Evolutionary conservation across 2,888 invertebrate species (phyloP).

Genomic region (Synanthedon formicaeformis): DNA sequence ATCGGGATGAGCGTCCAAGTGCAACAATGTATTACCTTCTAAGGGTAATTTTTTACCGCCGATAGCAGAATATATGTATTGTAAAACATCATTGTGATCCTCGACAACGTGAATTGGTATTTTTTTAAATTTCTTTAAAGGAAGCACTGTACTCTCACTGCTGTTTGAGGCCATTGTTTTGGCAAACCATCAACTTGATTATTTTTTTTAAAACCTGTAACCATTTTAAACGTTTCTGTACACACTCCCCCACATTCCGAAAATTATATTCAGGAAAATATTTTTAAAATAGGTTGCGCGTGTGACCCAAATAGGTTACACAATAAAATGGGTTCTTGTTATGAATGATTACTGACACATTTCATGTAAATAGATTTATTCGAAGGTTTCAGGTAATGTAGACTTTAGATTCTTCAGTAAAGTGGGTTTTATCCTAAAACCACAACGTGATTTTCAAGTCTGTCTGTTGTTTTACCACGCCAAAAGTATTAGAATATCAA

Average conservation of each 20-base stretch:
- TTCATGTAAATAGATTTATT: too few species aligned
- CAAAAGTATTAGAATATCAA: background rate
- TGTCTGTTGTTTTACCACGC: constrained; percentile 3
- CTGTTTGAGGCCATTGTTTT: background rate
- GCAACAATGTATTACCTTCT: constrained; percentile 80
- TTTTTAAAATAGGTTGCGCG: background rate
- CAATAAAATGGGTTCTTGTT: too few species aligned
- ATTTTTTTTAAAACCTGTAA: background rate
- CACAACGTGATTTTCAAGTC: too few species aligned
- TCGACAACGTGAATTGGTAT: constrained; percentile 84
- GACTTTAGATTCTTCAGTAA: too few species aligned
- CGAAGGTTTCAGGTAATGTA: too few species aligned
- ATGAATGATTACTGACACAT: too few species aligned
- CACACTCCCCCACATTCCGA: background rate
- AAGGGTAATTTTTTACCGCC: constrained; percentile 86
- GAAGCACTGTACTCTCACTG: background rate
- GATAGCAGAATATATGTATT: constrained; percentile 82
- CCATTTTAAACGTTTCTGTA: background rate
- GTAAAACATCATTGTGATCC: constrained; percentile 82
- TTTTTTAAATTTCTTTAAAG: constrained; percentile 56
- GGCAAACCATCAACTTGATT: background rate
- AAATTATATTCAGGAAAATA: background rate
- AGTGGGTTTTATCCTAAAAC: too few species aligned
- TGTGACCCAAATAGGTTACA: background rate
- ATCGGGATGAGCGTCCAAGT: constrained; percentile 94